phyloP scores from a whole-genome alignment of 2,113 vertebrate species.

The Pithys albifrons region DNA sequence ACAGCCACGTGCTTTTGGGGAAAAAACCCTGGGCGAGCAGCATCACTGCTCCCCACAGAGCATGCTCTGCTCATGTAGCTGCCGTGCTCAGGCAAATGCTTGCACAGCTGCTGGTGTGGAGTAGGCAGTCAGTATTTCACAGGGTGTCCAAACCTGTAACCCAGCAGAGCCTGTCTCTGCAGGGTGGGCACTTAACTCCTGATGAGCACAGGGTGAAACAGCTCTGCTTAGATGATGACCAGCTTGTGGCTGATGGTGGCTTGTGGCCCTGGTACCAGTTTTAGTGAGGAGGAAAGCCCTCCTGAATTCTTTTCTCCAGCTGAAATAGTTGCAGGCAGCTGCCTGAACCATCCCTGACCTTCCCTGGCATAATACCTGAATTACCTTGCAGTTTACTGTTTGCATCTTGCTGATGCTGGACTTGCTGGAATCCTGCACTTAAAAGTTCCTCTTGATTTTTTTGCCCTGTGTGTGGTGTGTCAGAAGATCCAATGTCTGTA shows the following conservation, averaged over 20 bases:
- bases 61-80: neutral
- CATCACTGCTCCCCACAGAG: neutral
- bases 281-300: neutral
- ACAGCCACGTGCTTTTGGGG: neutral
- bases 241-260: accelerated
- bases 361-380: neutral
- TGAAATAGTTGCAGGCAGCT: neutral
- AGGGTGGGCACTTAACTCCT: neutral
- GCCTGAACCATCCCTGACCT: neutral
- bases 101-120: neutral
- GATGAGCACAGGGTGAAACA: neutral
- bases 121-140: neutral
- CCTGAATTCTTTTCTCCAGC: neutral
- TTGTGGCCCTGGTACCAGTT: neutral
- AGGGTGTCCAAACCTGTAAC: neutral
- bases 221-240: neutral
- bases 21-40: neutral
- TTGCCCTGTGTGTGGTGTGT: neutral
- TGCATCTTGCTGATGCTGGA: neutral
- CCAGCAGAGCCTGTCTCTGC: neutral
- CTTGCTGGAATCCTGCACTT: conserved; percentile 26
- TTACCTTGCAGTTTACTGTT: conserved; percentile 19
- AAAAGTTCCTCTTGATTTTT: neutral
- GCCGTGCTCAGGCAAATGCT: neutral
- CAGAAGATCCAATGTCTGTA: neutral